Conservation (phyloP, 1,140 invertebrate species). For the Drosophila kikkawai region DNA sequence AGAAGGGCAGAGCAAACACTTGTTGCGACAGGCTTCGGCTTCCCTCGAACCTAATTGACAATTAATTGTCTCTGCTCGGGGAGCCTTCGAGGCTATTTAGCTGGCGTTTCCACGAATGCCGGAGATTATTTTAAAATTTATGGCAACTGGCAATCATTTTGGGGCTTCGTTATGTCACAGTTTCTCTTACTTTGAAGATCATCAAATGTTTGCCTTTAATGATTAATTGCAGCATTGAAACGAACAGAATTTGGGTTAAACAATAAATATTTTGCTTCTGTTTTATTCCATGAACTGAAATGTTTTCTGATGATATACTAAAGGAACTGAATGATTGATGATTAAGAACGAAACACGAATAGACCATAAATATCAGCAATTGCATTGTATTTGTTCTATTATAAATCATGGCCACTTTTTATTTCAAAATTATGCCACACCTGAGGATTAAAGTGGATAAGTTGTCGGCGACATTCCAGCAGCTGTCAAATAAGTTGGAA, state of each 20-base stretch:
- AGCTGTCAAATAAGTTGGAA: constrained; percentile 58
- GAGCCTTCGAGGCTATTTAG: constrained; percentile 33
- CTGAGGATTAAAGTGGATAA: constrained; percentile 51
- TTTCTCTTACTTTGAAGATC: constrained; percentile 15
- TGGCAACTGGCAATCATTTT: constrained; percentile 39
- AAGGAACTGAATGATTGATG: constrained; percentile 55
- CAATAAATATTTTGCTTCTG: constrained; percentile 38
- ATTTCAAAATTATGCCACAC: constrained; percentile 51
- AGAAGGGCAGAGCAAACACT: constrained; percentile 60
- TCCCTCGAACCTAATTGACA: constrained; percentile 61
- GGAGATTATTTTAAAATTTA: constrained; percentile 43
- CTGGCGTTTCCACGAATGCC: constrained; percentile 14
- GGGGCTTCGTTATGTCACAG: constrained; percentile 45
- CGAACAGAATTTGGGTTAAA: constrained; percentile 65
- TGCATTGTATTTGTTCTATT: not conserved
- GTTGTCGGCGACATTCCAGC: constrained; percentile 43
- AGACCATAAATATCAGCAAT: constrained; percentile 1
- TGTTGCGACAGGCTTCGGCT: constrained; percentile 54
- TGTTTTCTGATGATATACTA: constrained; percentile 44
- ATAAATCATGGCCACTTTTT: constrained; percentile 37
- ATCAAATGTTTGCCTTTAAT: constrained; percentile 22
- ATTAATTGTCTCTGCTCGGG: constrained; percentile 58
- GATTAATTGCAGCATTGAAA: constrained; percentile 40
- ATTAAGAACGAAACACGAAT: constrained; percentile 33
- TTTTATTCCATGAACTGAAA: constrained; percentile 21